Base-by-base conservation (phyloP, 1,140 invertebrate genomes). In the Solenopsis fugax region DNA sequence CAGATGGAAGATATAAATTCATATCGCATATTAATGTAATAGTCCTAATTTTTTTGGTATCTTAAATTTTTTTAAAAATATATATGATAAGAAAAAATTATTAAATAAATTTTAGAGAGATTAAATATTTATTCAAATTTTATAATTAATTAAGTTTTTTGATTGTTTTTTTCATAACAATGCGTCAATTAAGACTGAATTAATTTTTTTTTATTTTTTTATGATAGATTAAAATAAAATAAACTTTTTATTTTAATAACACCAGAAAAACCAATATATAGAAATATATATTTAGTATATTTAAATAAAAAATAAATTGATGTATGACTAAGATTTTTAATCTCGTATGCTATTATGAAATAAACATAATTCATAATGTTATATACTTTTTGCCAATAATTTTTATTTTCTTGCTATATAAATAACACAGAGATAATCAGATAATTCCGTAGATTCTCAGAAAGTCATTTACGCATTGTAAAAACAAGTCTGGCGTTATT, bases 11-110 rank as follows among this genome's bases (percentile, higher is more conserved):
- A 65, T 18, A 41, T 18, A 60, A 76, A 76, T 18, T 54, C 16
- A 0, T 54, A n/a, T n/a, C 9, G 16, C 9, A 78, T 78, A n/a
- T n/a, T n/a, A n/a, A n/a, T n/a, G n/a, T n/a, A 65, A 78, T 24
- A 6, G n/a, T 34, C 4, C 65, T 65, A 65, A 65, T 0, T 16
- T 78, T 64, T 64, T 64, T 1, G n/a, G 0, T 50, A 50, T 50
- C 18, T 21, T 7, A 65, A 48, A 45, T n/a, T n/a, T n/a, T n/a
- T n/a, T n/a, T n/a, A n/a, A n/a, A n/a, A n/a, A n/a, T n/a, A n/a
- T n/a, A n/a, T n/a, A n/a, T n/a, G n/a, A n/a, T n/a, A n/a, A n/a
- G n/a, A n/a, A n/a, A n/a, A 34, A 9, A 29, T 37, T 29, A n/a
- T 21, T 5, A 58, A 1, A 77, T 5, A 24, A 4, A 37, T 21